Percentiles rank a stretch among this genome's conserved stretches.
Conservation (phyloP, 2,113 vertebrate species). For the Lophochroa leadbeateri region DNA sequence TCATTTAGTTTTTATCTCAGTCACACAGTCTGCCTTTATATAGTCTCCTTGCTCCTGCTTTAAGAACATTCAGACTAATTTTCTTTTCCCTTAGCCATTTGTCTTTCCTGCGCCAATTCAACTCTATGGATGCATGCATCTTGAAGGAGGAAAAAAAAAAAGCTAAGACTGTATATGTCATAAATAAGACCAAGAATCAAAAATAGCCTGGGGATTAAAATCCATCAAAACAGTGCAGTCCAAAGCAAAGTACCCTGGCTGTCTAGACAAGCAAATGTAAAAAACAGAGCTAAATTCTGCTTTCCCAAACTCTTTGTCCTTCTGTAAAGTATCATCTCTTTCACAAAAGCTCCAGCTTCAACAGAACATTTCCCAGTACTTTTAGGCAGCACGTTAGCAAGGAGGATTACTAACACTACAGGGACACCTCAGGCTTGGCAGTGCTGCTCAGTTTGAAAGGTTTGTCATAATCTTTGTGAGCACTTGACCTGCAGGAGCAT, state of each 20-base stretch:
- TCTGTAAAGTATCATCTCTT: not conserved
- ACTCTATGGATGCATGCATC: conserved; percentile 29
- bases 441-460: not conserved
- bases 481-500: too few species aligned
- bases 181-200: conserved; percentile 51
- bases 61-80: conserved; percentile 61
- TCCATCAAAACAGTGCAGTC: not conserved
- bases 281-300: not conserved
- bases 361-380: not conserved
- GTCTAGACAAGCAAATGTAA: conserved; percentile 30
- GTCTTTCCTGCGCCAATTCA: conserved; percentile 53
- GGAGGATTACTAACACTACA: not conserved
- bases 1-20: conserved; percentile 69
- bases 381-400: not conserved
- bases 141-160: not conserved
- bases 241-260: conserved; percentile 9
- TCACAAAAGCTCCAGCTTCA: not conserved
- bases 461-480: fast-evolving
- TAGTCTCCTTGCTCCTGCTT: conserved; percentile 24
- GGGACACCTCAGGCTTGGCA: not conserved
- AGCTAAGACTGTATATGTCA: conserved; percentile 11
- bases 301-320: not conserved
- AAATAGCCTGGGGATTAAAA: conserved; percentile 56
- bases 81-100: conserved; percentile 64
- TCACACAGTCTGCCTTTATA: conserved; percentile 51